A percentile compares a stretch with the other conserved stretches of the same genome.
Evolutionary conservation across 2,113 vertebrate genomes (phyloP).

Genomic region (Albula goreensis): DNA sequence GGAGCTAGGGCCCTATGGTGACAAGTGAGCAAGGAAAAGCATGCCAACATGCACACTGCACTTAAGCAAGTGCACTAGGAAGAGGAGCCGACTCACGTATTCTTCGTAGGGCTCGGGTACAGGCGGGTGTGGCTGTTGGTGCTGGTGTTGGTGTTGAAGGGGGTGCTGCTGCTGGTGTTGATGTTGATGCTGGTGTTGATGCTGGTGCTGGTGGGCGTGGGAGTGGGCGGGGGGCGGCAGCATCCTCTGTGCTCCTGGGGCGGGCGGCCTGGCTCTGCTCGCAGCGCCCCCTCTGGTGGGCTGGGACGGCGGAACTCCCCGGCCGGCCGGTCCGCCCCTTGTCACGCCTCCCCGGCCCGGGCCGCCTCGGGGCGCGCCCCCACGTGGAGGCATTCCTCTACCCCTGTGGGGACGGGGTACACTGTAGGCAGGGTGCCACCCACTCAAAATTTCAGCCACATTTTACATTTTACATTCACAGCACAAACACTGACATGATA

Average conservation of each 20-base stretch:
- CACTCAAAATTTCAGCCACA: neutral
- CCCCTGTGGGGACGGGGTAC: constrained; percentile 67
- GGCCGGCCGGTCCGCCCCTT: constrained; percentile 77
- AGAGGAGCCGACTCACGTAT: constrained; percentile 74
- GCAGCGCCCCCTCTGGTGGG: constrained; percentile 77
- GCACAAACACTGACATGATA: no score
- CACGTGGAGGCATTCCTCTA: constrained; percentile 80
- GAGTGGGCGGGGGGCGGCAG: constrained; percentile 72
- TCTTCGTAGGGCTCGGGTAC: constrained; percentile 85
- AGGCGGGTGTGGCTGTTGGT: constrained; percentile 54
- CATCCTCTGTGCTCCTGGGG: constrained; percentile 83
- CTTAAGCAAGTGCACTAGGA: no score
- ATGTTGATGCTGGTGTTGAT: constrained; percentile 54
- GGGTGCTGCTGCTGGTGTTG: constrained; percentile 55
- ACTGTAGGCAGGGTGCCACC: no score
- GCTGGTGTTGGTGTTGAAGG: constrained; percentile 21
- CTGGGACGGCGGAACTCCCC: constrained; percentile 78
- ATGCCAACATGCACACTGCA: no score
- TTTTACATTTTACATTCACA: no score
- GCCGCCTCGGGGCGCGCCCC: constrained; percentile 81
- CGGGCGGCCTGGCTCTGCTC: constrained; percentile 78
- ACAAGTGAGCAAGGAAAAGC: neutral
- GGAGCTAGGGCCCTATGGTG: neutral
- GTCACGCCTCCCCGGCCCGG: constrained; percentile 76
- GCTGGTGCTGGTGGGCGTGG: constrained; percentile 54